Conservation (phyloP, 2,113 vertebrate genomes). For the Nematolebias whitei region DNA sequence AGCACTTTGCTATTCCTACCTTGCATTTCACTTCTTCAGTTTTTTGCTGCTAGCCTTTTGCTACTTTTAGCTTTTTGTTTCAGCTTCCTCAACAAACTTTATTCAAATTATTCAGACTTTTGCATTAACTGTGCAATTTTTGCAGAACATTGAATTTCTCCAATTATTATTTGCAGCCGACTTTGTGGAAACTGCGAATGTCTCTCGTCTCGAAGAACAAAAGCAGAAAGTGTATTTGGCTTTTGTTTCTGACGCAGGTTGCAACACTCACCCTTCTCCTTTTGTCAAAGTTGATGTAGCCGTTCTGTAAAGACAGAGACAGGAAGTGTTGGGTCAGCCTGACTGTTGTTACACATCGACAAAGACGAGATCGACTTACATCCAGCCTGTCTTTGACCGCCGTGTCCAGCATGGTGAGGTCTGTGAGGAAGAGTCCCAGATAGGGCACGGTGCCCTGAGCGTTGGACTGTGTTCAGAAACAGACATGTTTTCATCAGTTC, state of each 20-base stretch:
- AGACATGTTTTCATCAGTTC: conserved; percentile 22
- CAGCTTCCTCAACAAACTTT: too few species aligned
- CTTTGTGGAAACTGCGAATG: background rate
- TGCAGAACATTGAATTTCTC: too few species aligned
- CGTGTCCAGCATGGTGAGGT: conserved; percentile 90
- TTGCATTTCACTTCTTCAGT: too few species aligned
- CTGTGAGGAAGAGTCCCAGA: conserved; percentile 90
- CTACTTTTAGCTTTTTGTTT: too few species aligned
- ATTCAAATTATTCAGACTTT: too few species aligned
- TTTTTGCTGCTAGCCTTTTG: too few species aligned
- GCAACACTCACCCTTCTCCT: conserved; percentile 83
- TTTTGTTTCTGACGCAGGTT: background rate
- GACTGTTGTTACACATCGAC: conserved; percentile 11
- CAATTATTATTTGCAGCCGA: conserved; percentile 9
- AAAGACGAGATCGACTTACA: conserved; percentile 70
- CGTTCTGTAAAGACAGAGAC: conserved; percentile 79
- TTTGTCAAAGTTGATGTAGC: conserved; percentile 94
- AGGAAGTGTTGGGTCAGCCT: conserved; percentile 18
- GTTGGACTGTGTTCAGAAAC: conserved; percentile 46
- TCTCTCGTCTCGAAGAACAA: background rate
- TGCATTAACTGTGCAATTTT: too few species aligned
- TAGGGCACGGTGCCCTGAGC: conserved; percentile 86
- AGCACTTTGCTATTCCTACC: too few species aligned
- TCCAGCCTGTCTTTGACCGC: conserved; percentile 88
- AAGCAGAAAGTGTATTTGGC: background rate